Base-by-base conservation (phyloP, 2,888 invertebrate genomes). In the Branchipolynoe longqiensis region DNA sequence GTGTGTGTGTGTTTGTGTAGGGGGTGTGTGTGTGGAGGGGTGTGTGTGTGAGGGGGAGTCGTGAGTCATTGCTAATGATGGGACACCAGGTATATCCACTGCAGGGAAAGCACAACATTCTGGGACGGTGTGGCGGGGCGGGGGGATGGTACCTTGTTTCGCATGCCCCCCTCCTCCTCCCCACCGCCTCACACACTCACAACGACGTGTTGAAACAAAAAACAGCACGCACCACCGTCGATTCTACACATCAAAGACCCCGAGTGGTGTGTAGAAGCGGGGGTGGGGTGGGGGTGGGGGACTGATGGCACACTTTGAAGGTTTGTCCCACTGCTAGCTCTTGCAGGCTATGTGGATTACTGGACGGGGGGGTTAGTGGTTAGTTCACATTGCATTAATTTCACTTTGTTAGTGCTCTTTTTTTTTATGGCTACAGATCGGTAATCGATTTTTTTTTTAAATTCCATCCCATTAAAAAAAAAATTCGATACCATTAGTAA, bases 1-100 rank as follows among this genome's bases (percentile, higher is more conserved):
- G n/a, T n/a, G n/a, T n/a, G n/a, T n/a, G n/a, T n/a, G n/a, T n/a
- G n/a, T n/a, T n/a, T n/a, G n/a, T n/a, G n/a, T n/a, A n/a, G n/a
- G n/a, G n/a, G n/a, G n/a, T n/a, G n/a, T n/a, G 58, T n/a, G 58
- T 58, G 58, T 8, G 69, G 36, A 22, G 38, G 69, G 33, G 33
- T 18, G 69, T 8, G 69, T 8, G n/a, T n/a, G n/a, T n/a, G 69
- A 22, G 3, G 6, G 36, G 38, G 69, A 38, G 69, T 18, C 38
- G 69, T 33, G 69, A 69, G 33, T 69, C 69, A 69, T 38, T 18
- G 69, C 69, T 69, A 69, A 69, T 69, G 69, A 69, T 69, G 69
- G 69, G 69, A 69, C 69, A 69, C 36, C 69, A 69, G 18, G 14
- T 33, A 69, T 38, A 69, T 38, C 22, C 69, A 69, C 69, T n/a